Conservation (phyloP, 2,113 vertebrate genomes). For the Bombycilla garrulus region DNA sequence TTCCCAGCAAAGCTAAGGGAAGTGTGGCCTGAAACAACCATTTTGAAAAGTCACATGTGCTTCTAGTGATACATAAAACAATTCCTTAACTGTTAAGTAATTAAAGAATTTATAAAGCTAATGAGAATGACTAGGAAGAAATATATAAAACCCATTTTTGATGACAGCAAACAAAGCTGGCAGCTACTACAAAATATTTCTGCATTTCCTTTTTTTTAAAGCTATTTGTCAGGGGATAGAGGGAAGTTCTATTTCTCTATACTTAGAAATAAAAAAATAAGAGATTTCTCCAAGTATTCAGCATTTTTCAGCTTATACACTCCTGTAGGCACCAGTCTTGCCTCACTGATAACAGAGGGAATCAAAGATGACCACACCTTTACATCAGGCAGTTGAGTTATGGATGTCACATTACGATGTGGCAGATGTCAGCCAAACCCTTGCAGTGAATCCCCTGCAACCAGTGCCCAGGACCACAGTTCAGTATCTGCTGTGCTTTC, state of each 20-base stretch:
- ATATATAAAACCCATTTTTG: not conserved
- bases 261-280: not conserved
- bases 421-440: not conserved
- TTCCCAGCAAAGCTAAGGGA: slow-evolving; percentile 97
- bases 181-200: not conserved
- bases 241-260: not conserved
- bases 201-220: not conserved
- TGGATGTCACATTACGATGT: rapidly evolving
- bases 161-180: not conserved
- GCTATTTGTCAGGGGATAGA: not conserved
- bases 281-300: not conserved
- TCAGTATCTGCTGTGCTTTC: not conserved
- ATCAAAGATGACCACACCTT: not conserved
- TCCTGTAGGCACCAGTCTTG: not conserved
- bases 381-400: not conserved
- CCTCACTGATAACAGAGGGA: not conserved
- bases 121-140: slow-evolving; percentile 12
- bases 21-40: slow-evolving; percentile 84
- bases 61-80: slow-evolving; percentile 45
- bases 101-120: not conserved
- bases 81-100: slow-evolving; percentile 12
- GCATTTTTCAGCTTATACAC: not conserved
- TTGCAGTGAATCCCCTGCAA: not conserved
- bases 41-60: slow-evolving; percentile 43
- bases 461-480: not conserved